Evolutionary conservation across 2,797 vertebrate genomes (phyloP).

Genomic region (Benthosema pterotum): DNA sequence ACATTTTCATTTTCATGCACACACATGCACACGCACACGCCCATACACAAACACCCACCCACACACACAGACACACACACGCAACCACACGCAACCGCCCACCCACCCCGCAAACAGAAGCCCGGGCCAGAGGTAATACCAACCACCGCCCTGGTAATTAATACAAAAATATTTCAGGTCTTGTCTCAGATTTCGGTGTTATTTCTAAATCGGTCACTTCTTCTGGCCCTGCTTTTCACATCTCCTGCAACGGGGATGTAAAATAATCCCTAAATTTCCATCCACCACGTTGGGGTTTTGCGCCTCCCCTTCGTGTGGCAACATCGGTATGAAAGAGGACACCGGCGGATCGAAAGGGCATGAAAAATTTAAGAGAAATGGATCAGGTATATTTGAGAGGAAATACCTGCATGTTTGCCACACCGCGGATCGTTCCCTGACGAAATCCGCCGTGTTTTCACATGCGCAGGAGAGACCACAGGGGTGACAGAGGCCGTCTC

Average conservation of each 20-base stretch:
- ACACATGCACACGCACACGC: conserved; percentile 42
- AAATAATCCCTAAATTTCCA: conserved; percentile 84
- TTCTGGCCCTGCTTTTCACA: conserved; percentile 78
- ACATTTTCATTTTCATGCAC: conserved; percentile 49
- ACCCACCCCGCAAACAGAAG: conserved; percentile 45
- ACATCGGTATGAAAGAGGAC: conserved; percentile 76
- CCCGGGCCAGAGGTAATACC: conserved; percentile 62
- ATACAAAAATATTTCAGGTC: conserved; percentile 85
- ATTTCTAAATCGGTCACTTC: conserved; percentile 84
- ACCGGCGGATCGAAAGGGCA: conserved; percentile 76
- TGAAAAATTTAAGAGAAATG: conserved; percentile 79
- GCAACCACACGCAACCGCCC: conserved; percentile 55
- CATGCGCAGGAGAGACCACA: conserved; percentile 51
- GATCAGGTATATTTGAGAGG: conserved; percentile 74
- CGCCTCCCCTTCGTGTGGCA: conserved; percentile 63
- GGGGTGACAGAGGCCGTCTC: conserved; percentile 20
- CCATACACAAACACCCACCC: conserved; percentile 53
- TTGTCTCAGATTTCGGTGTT: conserved; percentile 82
- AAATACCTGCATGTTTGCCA: conserved; percentile 71
- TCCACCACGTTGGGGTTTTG: conserved; percentile 68
- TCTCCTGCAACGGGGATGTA: conserved; percentile 79
- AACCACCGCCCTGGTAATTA: conserved; percentile 75
- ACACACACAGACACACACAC: conserved; percentile 23
- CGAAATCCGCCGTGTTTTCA: conserved; percentile 59
- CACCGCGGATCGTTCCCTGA: conserved; percentile 48